These are phyloP conservation scores for Aricia agestis DNA, from an alignment of 1,140 invertebrate species.

Conservation along the genomic window DNA sequence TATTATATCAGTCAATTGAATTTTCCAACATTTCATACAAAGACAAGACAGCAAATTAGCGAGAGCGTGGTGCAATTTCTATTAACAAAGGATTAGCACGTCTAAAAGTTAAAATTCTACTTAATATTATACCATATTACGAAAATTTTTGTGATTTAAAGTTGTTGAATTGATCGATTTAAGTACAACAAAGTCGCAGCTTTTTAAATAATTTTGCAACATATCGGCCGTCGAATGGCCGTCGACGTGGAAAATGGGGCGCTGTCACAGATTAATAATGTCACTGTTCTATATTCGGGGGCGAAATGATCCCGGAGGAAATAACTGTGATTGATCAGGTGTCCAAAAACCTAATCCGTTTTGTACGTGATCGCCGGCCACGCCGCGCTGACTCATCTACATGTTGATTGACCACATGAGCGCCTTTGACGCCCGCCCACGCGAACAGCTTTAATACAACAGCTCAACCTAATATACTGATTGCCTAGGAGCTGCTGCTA, in stretches of 20 bases:
- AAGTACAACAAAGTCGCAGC: no score
- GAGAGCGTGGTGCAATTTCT: no score
- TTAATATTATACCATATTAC: no score
- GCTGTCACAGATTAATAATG: conserved; percentile 1
- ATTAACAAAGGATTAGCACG: no score
- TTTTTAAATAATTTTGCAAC: background rate
- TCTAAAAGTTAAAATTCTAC: no score
- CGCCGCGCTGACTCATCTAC: background rate
- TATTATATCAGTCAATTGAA: no score
- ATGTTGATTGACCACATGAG: conserved; percentile 7
- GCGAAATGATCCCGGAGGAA: conserved; percentile 3
- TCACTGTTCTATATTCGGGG: background rate
- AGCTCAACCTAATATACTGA: no score
- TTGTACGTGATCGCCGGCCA: background rate
- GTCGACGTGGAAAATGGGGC: background rate
- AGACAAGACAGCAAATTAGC: no score
- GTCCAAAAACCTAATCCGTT: conserved; percentile 10
- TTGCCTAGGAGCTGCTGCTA: no score
- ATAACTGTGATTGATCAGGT: conserved; percentile 6
- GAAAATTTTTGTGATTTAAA: no score
- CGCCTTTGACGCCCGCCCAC: background rate
- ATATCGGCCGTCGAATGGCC: background rate
- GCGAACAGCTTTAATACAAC: background rate
- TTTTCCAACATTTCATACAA: no score
- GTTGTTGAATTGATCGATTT: no score